These are phyloP conservation scores for Chrysolina americana DNA, from an alignment of 2,888 invertebrate genomes.

Conservation along the genomic window DNA sequence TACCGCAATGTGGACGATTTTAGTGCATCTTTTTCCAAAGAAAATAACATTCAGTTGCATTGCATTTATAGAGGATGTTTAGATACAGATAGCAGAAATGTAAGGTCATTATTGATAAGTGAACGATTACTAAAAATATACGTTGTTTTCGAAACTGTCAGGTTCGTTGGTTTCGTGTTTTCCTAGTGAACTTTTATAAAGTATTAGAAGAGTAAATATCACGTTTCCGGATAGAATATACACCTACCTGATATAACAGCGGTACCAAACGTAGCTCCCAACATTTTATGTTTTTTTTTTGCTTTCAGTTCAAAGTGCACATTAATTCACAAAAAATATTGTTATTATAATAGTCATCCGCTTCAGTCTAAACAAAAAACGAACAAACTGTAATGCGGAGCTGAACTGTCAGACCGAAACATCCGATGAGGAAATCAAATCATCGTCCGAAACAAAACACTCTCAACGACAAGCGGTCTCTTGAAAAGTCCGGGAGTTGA, in stretches of 20 bases:
- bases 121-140: too few relatives aligned
- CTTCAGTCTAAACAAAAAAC: neutral
- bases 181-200: too few relatives aligned
- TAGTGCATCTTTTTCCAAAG: too few relatives aligned
- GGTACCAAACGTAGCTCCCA: neutral
- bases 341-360: too few relatives aligned
- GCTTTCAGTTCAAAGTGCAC: neutral
- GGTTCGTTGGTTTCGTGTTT: too few relatives aligned
- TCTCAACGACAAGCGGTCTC: constrained; percentile 30
- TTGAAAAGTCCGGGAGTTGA: constrained; percentile 34
- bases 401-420: neutral
- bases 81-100: too few relatives aligned
- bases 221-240: neutral
- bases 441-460: constrained; percentile 32
- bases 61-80: too few relatives aligned
- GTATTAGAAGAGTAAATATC: neutral
- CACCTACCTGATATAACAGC: constrained; percentile 2
- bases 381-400: constrained; percentile 12
- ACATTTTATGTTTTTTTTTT: neutral
- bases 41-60: too few relatives aligned
- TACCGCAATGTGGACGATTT: too few relatives aligned
- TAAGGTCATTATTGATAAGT: too few relatives aligned
- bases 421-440: constrained; percentile 24
- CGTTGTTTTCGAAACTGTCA: too few relatives aligned
- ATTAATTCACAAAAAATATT: neutral